phyloP scores from a whole-genome alignment of 1,140 invertebrate genomes.

The Meloidogyne floridensis region DNA sequence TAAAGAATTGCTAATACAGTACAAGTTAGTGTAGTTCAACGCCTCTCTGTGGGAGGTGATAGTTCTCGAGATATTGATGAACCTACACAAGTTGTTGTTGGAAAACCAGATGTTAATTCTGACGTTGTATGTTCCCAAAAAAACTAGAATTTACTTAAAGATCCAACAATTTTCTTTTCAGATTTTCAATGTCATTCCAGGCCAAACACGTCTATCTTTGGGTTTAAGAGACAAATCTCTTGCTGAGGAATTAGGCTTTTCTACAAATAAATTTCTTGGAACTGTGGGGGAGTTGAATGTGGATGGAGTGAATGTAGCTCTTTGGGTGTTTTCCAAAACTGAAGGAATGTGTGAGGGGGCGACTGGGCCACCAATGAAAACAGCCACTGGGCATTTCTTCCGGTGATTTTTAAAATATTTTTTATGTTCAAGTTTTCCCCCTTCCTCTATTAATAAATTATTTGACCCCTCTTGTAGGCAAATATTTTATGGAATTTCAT shows the following conservation, averaged over 20 bases:
- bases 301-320: slow-evolving; percentile 53
- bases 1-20: slow-evolving; percentile 58
- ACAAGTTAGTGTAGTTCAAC: slow-evolving; percentile 56
- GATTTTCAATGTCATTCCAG: slow-evolving; percentile 63
- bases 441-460: neutral
- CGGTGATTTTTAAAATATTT: slow-evolving; percentile 36
- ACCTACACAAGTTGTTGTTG: slow-evolving; percentile 50
- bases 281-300: slow-evolving; percentile 57
- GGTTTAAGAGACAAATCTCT: slow-evolving; percentile 42
- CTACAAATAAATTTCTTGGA: slow-evolving; percentile 57
- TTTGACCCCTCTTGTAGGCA: neutral
- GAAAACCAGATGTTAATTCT: slow-evolving; percentile 47
- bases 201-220: slow-evolving; percentile 54
- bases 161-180: neutral
- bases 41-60: slow-evolving; percentile 51
- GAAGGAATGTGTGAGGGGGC: slow-evolving; percentile 60
- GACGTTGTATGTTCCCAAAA: slow-evolving; percentile 36
- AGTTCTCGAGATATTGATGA: slow-evolving; percentile 48
- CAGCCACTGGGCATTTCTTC: slow-evolving; percentile 59
- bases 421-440: neutral
- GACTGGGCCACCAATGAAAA: slow-evolving; percentile 37
- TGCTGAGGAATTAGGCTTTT: slow-evolving; percentile 49
- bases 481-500: too few relatives aligned
- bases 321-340: slow-evolving; percentile 56
- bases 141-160: neutral